A percentile compares a stretch with the other conserved stretches of the same genome.
These are phyloP conservation scores for Chironomus riparius DNA, from an alignment of 2,888 invertebrate genomes.

Conservation along the genomic window DNA sequence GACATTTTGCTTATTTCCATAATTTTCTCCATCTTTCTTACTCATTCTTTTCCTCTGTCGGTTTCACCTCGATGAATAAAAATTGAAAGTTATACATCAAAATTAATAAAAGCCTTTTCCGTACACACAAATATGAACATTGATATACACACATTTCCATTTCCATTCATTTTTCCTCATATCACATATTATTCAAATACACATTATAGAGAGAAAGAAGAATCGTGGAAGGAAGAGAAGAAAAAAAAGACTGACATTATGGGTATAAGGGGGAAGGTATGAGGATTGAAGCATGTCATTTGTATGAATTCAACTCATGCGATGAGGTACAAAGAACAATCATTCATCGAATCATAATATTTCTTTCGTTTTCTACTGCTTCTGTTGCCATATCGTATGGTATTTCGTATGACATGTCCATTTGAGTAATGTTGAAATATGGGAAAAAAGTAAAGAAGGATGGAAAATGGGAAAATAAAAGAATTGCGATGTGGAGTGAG, in stretches of 20 bases:
- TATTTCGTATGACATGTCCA: conserved; percentile 1
- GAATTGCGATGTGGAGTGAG: neutral
- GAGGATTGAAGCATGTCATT: conserved; percentile 11
- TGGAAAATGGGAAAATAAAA: neutral
- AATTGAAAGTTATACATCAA: conserved; percentile 26
- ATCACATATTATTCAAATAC: neutral
- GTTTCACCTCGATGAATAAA: conserved; percentile 27
- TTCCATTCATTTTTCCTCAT: neutral
- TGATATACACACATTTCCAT: neutral
- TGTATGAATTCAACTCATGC: conserved; percentile 6
- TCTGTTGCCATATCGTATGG: neutral
- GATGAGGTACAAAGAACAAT: conserved; percentile 18
- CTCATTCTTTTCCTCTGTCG: neutral
- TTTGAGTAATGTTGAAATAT: conserved; percentile 6
- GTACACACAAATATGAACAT: neutral
- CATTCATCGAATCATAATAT: conserved; percentile 21
- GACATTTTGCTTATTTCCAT: no score
- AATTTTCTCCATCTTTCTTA: no score
- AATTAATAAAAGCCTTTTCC: conserved; percentile 25
- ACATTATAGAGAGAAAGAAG: neutral
- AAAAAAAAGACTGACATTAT: neutral
- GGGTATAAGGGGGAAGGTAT: neutral
- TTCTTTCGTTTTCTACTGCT: conserved; percentile 6
- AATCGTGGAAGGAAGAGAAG: neutral
- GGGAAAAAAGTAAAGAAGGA: neutral